Base-by-base conservation (phyloP, 2,888 invertebrate species). In the Eupithecia inturbata region DNA sequence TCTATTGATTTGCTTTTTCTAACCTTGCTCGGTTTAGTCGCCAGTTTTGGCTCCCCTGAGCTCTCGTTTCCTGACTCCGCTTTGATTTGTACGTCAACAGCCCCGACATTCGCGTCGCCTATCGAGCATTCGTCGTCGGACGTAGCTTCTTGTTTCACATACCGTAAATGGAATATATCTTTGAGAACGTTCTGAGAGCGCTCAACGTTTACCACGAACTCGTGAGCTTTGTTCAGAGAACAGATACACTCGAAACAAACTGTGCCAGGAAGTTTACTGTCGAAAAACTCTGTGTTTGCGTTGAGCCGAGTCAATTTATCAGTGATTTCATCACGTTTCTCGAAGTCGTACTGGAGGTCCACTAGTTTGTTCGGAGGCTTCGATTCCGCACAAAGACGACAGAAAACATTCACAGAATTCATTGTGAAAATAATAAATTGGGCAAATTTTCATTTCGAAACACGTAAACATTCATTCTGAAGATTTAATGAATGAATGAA, bases 231-330 rank as follows among this genome's bases (percentile, higher is more conserved):
- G 45, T 91, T 85, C 49, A 92, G 78, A 1, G 84, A 78, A 57
- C 79, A 78, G 1, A 87, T 73, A 83, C 92, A 92, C 3, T 82
- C 76, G 26, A 87, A 84, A 83, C 92, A 92, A 12, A 91, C 87
- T 4, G 87, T 87, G 82, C 83, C 87, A 9, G 91, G 89, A 7
- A 91, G 78, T 49, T 73, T 72, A 66, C 82, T 81, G 28, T 83
- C 83, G 41, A 72, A 80, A 45, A 89, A 86, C 73, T 88, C 83
- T n/a, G 84, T 82, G 10, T 76, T 76, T 12, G 86, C 82, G 68
- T 90, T 90, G 0, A 92, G 76, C 49, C 86, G 83, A 5, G 70
- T 74, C 19, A 92, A 77, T 81, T 91, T 91, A 4, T 79, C 81
- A 5, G 81, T 71, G 5, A 90, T 82, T 67, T 88, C 86, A n/a